Evolutionary conservation across 2,888 invertebrate species (phyloP).

Genomic region (Synanthedon andrenaeformis): DNA sequence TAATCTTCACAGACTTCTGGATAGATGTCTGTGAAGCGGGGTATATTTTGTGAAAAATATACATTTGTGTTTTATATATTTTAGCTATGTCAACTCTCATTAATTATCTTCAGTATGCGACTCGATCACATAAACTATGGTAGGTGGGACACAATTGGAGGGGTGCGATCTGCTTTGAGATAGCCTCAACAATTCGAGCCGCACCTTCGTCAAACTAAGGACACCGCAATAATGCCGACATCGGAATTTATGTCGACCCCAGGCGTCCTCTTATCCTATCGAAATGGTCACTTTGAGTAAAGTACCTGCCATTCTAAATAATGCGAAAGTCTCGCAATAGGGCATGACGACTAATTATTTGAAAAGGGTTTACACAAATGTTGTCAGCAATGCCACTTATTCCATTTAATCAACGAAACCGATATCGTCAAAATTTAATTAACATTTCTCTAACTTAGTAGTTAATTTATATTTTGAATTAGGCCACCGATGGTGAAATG

Average conservation of each 20-base stretch:
- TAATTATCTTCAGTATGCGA: constrained; percentile 9
- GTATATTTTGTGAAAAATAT: too few species aligned
- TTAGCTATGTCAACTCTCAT: too few species aligned
- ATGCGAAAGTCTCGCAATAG: constrained; percentile 18
- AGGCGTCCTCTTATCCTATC: constrained; percentile 36
- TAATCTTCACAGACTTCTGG: too few species aligned
- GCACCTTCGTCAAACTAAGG: constrained; percentile 60
- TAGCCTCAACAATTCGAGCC: constrained; percentile 44
- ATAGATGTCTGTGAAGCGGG: too few species aligned
- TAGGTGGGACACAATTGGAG: constrained; percentile 25
- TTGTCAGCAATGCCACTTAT: not conserved
- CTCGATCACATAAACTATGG: constrained; percentile 33
- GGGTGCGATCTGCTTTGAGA: constrained; percentile 40
- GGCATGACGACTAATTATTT: constrained; percentile 15
- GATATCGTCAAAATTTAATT: not conserved
- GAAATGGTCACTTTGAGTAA: constrained; percentile 49
- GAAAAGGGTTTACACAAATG: not conserved
- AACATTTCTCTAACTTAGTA: not conserved
- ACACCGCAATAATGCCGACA: constrained; percentile 50
- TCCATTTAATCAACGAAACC: not conserved
- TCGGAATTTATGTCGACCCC: constrained; percentile 57
- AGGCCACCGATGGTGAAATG: too few species aligned
- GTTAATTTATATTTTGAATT: not conserved
- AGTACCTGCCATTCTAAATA: constrained; percentile 49
- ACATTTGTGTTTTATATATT: too few species aligned